These are phyloP conservation scores for Hafferia zeledoni DNA, from an alignment of 2,797 vertebrate species.

Conservation along the genomic window DNA sequence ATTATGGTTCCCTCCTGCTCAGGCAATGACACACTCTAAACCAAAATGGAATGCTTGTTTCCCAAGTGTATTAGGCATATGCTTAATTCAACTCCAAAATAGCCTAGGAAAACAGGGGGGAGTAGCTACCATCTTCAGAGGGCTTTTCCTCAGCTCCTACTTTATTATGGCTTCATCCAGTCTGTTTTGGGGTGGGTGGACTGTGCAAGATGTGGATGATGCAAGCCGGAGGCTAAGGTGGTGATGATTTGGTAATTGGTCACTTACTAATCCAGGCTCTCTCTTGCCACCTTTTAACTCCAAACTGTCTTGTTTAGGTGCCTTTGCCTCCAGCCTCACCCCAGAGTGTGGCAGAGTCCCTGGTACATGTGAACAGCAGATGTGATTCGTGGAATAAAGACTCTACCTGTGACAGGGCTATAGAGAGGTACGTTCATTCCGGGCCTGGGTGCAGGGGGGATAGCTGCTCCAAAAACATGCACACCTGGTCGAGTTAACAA, in stretches of 20 bases:
- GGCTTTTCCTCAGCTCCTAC: background rate
- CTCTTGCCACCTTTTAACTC: background rate
- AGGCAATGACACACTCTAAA: background rate
- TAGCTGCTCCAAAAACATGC: too few relatives aligned
- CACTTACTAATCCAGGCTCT: background rate
- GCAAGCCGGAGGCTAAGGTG: background rate
- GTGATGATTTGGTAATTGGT: background rate
- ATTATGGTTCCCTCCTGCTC: too few relatives aligned
- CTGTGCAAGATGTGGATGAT: background rate
- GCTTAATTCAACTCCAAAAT: background rate
- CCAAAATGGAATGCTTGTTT: background rate
- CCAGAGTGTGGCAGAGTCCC: accelerated
- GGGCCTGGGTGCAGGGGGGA: too few relatives aligned
- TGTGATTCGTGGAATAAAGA: too few relatives aligned
- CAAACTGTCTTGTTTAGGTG: background rate
- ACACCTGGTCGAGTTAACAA: too few relatives aligned
- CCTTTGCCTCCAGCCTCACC: background rate
- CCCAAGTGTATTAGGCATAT: background rate
- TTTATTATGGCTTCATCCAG: background rate
- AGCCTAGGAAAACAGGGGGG: background rate
- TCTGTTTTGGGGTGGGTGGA: background rate
- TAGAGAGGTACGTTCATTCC: too few relatives aligned
- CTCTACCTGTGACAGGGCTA: too few relatives aligned
- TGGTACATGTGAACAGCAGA: accelerated
- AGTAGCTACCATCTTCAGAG: background rate